A percentile compares a stretch with the other conserved stretches of the same genome.
Evolutionary conservation across 2,113 vertebrate species (phyloP).

Genomic region (Etheostoma spectabile): DNA sequence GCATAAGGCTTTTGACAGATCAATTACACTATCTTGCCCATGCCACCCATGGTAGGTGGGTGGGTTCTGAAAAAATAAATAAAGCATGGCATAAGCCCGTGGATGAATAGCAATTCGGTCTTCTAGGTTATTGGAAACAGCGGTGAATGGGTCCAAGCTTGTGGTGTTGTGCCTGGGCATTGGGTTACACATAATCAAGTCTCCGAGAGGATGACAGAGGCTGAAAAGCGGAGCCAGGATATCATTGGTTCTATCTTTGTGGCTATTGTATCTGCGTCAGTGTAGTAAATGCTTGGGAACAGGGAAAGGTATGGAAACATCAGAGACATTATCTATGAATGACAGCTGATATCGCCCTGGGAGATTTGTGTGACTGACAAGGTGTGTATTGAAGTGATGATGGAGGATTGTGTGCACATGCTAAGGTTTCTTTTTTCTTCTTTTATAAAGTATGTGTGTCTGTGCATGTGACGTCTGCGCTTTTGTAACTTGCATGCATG

Average conservation of each 20-base stretch:
- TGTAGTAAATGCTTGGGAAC: constrained; percentile 55
- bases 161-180: constrained; percentile 54
- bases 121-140: constrained; percentile 54
- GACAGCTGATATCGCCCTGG: constrained; percentile 70
- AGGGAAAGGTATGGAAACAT: constrained; percentile 73
- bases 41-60: constrained; percentile 14
- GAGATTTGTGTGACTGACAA: constrained; percentile 38
- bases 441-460: not conserved
- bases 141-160: constrained; percentile 52
- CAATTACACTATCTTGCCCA: constrained; percentile 56
- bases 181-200: constrained; percentile 74
- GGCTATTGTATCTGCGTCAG: constrained; percentile 64
- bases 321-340: constrained; percentile 68
- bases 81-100: constrained; percentile 14
- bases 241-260: constrained; percentile 63
- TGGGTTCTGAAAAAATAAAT: constrained; percentile 9
- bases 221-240: constrained; percentile 67
- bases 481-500: constrained; percentile 6
- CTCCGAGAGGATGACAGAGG: constrained; percentile 62
- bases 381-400: constrained; percentile 38
- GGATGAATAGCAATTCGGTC: constrained; percentile 58
- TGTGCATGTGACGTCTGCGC: not conserved
- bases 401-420: constrained; percentile 2
- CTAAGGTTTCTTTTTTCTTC: not conserved
- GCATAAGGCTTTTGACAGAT: constrained; percentile 65